Evolutionary conservation across 2,888 invertebrate species (phyloP).

Genomic region (Eumerus sabulonum): DNA sequence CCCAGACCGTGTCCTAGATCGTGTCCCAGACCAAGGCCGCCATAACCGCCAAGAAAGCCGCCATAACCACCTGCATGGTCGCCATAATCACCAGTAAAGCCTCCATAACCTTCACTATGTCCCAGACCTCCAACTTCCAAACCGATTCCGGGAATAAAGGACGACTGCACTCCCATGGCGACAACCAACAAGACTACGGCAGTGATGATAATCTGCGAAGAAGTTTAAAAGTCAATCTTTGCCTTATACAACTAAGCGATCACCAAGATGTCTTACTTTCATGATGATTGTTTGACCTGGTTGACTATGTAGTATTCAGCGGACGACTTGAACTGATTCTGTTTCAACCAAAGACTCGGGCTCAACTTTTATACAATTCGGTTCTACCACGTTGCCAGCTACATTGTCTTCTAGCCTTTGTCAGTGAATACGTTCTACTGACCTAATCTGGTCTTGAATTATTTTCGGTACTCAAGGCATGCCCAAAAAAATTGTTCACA

Average conservation of each 20-base stretch:
- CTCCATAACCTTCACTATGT: constrained; percentile 1
- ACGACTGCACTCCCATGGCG: constrained; percentile 75
- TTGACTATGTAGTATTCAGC: constrained; percentile 31
- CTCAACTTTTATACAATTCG: constrained; percentile 46
- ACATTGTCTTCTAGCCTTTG: neutral
- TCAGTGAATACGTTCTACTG: neutral
- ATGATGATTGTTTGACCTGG: constrained; percentile 38
- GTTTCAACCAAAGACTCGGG: constrained; percentile 17
- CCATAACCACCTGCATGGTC: constrained; percentile 27
- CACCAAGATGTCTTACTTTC: constrained; percentile 32
- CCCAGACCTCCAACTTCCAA: constrained; percentile 17
- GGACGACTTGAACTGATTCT: constrained; percentile 33
- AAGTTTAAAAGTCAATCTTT: constrained; percentile 8
- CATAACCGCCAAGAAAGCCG: constrained; percentile 14
- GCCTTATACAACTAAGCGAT: neutral
- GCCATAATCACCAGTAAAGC: no score
- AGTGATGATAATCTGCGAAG: constrained; percentile 72
- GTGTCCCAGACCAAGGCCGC: constrained; percentile 61
- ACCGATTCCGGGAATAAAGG: constrained; percentile 66
- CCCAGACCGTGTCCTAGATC: constrained; percentile 68
- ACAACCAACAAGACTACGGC: constrained; percentile 75
- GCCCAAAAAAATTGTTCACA: no score
- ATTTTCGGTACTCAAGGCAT: no score
- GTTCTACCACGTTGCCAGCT: no score
- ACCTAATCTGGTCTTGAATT: no score